Conservation (phyloP, 2,797 vertebrate species). For the Crypturellus tataupa region DNA sequence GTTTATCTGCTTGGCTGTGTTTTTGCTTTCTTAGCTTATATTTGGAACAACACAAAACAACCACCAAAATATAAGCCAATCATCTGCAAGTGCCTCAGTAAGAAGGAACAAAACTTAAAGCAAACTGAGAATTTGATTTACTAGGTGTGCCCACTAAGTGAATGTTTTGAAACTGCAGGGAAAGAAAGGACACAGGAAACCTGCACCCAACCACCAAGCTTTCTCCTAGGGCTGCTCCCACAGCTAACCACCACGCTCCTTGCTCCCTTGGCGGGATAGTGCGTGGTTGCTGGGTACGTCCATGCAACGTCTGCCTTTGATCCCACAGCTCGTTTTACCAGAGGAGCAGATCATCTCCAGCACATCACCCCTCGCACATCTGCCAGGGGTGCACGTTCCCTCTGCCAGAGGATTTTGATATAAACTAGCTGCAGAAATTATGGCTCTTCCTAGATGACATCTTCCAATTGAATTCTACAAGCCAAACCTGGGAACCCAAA, state of each 20-base stretch:
- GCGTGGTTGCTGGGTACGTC: neutral
- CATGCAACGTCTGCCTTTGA: neutral
- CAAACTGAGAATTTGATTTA: neutral
- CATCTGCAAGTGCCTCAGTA: neutral
- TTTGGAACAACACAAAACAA: neutral
- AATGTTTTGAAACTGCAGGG: neutral
- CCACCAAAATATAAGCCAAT: neutral
- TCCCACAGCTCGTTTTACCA: neutral
- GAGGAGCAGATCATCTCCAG: neutral
- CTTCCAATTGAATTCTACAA: neutral
- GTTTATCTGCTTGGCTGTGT: neutral
- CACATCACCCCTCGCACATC: neutral
- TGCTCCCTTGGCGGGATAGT: neutral
- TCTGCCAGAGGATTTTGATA: neutral
- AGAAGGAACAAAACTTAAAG: neutral
- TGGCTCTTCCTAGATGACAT: neutral
- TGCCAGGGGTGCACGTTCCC: fast-evolving
- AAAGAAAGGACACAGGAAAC: neutral
- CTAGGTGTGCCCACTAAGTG: neutral
- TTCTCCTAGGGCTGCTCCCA: neutral
- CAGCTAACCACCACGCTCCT: neutral
- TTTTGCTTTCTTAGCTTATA: neutral
- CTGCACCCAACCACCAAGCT: neutral
- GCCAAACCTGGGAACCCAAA: neutral
- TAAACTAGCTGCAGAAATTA: neutral